phyloP scores from a whole-genome alignment of 2,113 vertebrate species.

The Seriola dumerili region DNA sequence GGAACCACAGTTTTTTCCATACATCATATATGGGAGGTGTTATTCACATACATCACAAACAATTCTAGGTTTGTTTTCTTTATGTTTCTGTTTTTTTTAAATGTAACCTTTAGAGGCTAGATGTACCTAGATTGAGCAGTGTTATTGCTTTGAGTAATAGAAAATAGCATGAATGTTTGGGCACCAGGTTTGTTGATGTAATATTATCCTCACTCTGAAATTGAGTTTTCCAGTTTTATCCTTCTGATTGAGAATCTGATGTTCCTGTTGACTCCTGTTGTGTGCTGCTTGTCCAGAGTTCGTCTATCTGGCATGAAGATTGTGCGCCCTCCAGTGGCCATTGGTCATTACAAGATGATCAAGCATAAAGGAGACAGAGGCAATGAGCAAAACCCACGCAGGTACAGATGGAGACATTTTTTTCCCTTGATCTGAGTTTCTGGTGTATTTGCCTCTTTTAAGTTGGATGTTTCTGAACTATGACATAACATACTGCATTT shows the following conservation, averaged over 20 bases:
- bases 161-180: background rate
- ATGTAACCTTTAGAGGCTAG: background rate
- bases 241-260: slow-evolving; percentile 2
- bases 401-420: slow-evolving; percentile 77
- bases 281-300: slow-evolving; percentile 83
- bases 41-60: slow-evolving; percentile 22
- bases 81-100: slow-evolving; percentile 11
- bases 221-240: slow-evolving; percentile 25
- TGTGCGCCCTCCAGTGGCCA: slow-evolving; percentile 89
- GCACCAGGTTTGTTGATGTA: background rate
- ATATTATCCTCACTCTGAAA: background rate
- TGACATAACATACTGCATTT: background rate
- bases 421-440: background rate
- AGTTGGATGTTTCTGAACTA: background rate
- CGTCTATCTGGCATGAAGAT: slow-evolving; percentile 96
- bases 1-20: slow-evolving; percentile 28
- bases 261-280: slow-evolving; percentile 20
- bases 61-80: slow-evolving; percentile 19
- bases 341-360: slow-evolving; percentile 97
- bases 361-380: slow-evolving; percentile 93
- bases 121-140: background rate
- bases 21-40: background rate
- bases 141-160: background rate
- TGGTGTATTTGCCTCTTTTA: background rate
- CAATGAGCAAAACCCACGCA: slow-evolving; percentile 94